These are phyloP conservation scores for Philonicus albiceps DNA, from an alignment of 2,888 invertebrate species.

Conservation along the genomic window DNA sequence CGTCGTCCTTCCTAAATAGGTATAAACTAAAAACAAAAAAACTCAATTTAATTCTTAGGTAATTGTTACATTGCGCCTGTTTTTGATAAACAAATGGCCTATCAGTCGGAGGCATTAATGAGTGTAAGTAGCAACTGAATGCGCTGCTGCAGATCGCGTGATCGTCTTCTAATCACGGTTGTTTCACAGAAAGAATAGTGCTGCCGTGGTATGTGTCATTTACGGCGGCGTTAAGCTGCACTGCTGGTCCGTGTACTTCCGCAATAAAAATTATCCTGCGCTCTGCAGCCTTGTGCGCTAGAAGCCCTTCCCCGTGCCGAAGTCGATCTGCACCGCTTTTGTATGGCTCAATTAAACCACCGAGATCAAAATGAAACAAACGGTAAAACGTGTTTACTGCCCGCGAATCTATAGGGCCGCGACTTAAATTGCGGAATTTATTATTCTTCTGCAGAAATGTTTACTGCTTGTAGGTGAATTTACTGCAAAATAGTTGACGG, in stretches of 20 bases:
- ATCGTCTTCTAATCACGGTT: background rate
- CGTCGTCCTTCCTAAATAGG: too few species aligned
- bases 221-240: background rate
- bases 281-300: background rate
- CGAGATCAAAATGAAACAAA: conserved; percentile 1
- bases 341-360: conserved; percentile 39
- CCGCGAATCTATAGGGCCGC: conserved; percentile 39
- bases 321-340: background rate
- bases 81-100: background rate
- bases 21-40: too few species aligned
- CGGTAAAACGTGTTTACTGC: conserved; percentile 42
- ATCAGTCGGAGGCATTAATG: background rate
- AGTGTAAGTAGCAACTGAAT: background rate
- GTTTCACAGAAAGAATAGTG: background rate
- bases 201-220: background rate
- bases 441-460: conserved; percentile 50
- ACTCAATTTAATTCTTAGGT: background rate
- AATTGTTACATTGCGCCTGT: background rate
- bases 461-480: conserved; percentile 51
- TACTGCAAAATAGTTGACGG: conserved; percentile 44
- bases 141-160: background rate
- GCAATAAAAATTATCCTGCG: background rate
- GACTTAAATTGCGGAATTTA: conserved; percentile 51
- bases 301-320: background rate
- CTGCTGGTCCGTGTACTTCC: background rate